Conservation (phyloP, 2,797 vertebrate genomes). For the Passerculus sandwichensis region DNA sequence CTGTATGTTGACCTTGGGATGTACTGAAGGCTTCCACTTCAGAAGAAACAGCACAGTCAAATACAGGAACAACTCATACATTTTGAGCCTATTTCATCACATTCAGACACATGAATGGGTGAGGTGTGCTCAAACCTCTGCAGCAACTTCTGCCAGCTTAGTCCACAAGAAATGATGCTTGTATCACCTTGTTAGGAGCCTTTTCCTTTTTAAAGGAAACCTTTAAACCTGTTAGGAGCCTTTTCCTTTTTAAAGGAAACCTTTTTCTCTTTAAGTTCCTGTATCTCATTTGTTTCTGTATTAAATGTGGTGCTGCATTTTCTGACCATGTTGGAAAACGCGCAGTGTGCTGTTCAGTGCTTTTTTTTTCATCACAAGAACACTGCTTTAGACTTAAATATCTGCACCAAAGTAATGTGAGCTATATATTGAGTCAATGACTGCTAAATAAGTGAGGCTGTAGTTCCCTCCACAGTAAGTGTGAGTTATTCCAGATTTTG, state of each 20-base stretch:
- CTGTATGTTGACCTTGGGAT: not conserved
- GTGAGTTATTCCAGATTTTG: not conserved
- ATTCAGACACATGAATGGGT: not conserved
- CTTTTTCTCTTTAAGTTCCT: not conserved
- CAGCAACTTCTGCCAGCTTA: not conserved
- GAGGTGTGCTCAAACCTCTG: not conserved
- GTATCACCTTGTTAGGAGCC: not conserved
- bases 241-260: not conserved
- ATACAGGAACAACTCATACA: not conserved
- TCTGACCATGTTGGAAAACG: not conserved
- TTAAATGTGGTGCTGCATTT: not conserved
- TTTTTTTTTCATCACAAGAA: not conserved
- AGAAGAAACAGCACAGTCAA: not conserved
- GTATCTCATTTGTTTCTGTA: not conserved
- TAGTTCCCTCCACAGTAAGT: not conserved
- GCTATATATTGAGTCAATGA: not conserved
- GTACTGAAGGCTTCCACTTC: not conserved
- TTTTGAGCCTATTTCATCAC: not conserved
- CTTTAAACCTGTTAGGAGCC: not conserved
- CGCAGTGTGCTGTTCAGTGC: not conserved
- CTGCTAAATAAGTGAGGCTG: not conserved
- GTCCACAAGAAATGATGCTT: not conserved
- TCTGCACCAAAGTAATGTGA: not conserved
- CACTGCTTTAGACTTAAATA: not conserved
- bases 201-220: not conserved